phyloP scores from a whole-genome alignment of 2,113 vertebrate genomes.

The Theristicus caerulescens region DNA sequence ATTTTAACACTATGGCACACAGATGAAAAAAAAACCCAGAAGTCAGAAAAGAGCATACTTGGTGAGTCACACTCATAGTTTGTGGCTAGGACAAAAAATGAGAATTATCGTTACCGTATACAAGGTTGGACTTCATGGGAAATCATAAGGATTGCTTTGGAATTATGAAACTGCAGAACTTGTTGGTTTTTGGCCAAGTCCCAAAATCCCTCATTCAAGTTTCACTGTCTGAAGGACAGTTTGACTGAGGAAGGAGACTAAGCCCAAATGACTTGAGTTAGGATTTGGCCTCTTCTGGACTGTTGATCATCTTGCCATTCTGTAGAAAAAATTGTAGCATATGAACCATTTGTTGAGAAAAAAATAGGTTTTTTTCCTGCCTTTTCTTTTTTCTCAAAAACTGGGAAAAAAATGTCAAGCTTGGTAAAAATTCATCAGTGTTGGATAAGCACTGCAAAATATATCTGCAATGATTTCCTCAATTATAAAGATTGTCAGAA shows the following conservation, averaged over 20 bases:
- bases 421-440: background rate
- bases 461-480: background rate
- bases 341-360: background rate
- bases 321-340: background rate
- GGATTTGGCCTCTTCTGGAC: background rate
- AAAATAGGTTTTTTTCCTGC: background rate
- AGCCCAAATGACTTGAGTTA: background rate
- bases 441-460: background rate
- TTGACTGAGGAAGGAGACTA: background rate
- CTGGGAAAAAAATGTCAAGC: background rate
- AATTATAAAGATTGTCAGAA: background rate
- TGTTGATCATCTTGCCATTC: background rate
- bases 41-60: background rate
- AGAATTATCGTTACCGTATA: background rate
- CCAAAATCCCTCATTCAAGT: background rate
- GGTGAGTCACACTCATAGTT: background rate
- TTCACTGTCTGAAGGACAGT: background rate
- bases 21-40: background rate
- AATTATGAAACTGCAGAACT: background rate
- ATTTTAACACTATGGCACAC: background rate
- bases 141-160: background rate
- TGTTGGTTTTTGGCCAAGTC: background rate
- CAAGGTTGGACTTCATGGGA: background rate
- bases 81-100: constrained; percentile 2
- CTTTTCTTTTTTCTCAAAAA: background rate